Conservation (phyloP, 2,113 vertebrate species). For the Pachycephala philippinensis region DNA sequence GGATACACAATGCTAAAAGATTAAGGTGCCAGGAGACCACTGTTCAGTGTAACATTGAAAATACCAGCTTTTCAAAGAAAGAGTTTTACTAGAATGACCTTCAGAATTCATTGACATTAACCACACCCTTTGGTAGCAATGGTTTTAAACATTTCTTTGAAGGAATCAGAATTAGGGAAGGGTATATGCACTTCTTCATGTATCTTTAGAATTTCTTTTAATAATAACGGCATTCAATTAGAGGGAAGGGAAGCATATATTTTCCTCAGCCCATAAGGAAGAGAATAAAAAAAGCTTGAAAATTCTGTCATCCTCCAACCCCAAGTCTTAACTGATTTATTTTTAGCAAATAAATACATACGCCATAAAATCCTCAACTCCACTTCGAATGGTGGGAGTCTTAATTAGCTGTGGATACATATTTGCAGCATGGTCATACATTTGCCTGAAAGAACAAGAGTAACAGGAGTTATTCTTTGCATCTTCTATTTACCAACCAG, state of each 20-base stretch:
- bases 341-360: conserved; percentile 67
- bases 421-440: conserved; percentile 85
- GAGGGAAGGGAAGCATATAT: neutral
- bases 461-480: neutral
- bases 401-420: conserved; percentile 86
- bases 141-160: neutral
- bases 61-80: neutral
- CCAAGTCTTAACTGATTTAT: neutral
- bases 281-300: neutral
- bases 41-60: neutral
- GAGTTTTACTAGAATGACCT: neutral
- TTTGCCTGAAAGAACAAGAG: conserved; percentile 75
- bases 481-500: neutral
- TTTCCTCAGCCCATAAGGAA: neutral
- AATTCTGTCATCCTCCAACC: neutral
- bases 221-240: neutral
- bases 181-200: neutral
- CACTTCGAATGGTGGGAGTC: conserved; percentile 45
- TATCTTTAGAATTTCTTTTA: neutral
- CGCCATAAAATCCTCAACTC: conserved; percentile 80
- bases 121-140: neutral
- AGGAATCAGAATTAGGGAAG: neutral
- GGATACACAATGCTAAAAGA: neutral
- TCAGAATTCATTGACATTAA: neutral
- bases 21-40: neutral